A percentile compares a stretch with the other conserved stretches of the same genome.
Conservation (phyloP, 2,113 vertebrate species). For the Lipophrys pholis region DNA sequence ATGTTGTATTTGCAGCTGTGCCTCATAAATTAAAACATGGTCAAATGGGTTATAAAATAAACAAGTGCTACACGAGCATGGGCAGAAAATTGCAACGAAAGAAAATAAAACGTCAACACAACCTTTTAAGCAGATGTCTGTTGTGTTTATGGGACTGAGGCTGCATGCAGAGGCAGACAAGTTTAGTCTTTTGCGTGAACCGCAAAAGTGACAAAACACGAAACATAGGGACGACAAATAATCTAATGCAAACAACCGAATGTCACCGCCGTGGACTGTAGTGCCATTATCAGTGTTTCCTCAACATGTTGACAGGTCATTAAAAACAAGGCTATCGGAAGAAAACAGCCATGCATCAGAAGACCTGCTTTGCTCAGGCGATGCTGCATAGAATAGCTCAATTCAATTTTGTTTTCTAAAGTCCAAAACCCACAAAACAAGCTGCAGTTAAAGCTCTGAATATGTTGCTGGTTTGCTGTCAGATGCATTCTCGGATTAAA, state of each 20-base stretch:
- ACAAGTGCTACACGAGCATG: constrained; percentile 22
- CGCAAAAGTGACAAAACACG: constrained; percentile 55
- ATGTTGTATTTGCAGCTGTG: constrained; percentile 1
- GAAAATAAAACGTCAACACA: constrained; percentile 57
- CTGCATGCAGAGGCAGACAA: constrained; percentile 50
- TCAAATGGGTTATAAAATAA: constrained; percentile 46
- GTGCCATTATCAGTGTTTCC: constrained; percentile 9
- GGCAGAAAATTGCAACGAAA: constrained; percentile 44
- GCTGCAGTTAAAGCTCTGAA: neutral
- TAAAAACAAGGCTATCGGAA: constrained; percentile 37
- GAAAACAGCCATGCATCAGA: constrained; percentile 32
- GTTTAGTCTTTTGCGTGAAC: constrained; percentile 40
- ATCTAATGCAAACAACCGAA: constrained; percentile 36
- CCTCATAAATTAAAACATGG: constrained; percentile 26
- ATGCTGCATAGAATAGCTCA: constrained; percentile 6
- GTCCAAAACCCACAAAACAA: constrained; percentile 11
- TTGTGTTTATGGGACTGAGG: constrained; percentile 60
- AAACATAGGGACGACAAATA: constrained; percentile 26
- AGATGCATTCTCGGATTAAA: constrained; percentile 21
- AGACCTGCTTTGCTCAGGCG: neutral
- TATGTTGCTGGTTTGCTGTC: constrained; percentile 21
- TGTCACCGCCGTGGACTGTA: neutral
- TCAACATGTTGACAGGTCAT: constrained; percentile 24
- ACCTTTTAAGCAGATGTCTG: constrained; percentile 58
- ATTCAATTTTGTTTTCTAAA: constrained; percentile 11